Percentiles rank a stretch among this genome's conserved stretches.
Evolutionary conservation across 2,888 invertebrate genomes (phyloP).

Genomic region (Cosmopolites sordidus): DNA sequence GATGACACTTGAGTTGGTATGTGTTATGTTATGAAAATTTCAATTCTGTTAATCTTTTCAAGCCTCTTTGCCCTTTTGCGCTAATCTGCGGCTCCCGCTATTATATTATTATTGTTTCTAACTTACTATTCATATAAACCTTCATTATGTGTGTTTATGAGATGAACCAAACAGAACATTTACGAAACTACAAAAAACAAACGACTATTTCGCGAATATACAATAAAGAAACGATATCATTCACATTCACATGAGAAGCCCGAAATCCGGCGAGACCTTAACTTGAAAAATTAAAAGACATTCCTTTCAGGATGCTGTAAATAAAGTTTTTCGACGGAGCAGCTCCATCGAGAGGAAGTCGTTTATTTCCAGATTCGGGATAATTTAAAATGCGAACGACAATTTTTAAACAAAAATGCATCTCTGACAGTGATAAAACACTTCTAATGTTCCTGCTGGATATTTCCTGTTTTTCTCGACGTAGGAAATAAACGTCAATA

Average conservation of each 20-base stretch:
- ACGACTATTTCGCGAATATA: neutral
- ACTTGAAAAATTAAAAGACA: slow-evolving; percentile 28
- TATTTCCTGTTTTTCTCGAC: too few species aligned
- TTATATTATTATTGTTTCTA: too few species aligned
- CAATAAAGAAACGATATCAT: slow-evolving; percentile 23
- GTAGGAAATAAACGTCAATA: too few species aligned
- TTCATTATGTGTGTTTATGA: too few species aligned
- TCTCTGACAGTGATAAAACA: slow-evolving; percentile 14
- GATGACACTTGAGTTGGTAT: too few species aligned
- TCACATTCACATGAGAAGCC: slow-evolving; percentile 26
- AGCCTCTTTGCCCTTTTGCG: too few species aligned
- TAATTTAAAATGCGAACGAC: slow-evolving; percentile 25
- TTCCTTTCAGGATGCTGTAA: slow-evolving; percentile 40
- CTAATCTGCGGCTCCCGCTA: too few species aligned
- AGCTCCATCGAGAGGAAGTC: slow-evolving; percentile 46
- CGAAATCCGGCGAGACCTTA: slow-evolving; percentile 21
- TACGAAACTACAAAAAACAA: too few species aligned
- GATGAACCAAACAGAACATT: too few species aligned
- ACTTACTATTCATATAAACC: too few species aligned
- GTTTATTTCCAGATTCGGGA: slow-evolving; percentile 42
- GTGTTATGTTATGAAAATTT: too few species aligned
- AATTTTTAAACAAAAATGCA: slow-evolving; percentile 22
- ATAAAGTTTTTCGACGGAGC: slow-evolving; percentile 46
- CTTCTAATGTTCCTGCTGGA: slow-evolving; percentile 8
- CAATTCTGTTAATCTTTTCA: too few species aligned